Percentiles rank a stretch among this genome's conserved stretches.
These are phyloP conservation scores for Apostichopus japonicus DNA, from an alignment of 35 echinoderm and acorn worm genomes.

Conservation along the genomic window DNA sequence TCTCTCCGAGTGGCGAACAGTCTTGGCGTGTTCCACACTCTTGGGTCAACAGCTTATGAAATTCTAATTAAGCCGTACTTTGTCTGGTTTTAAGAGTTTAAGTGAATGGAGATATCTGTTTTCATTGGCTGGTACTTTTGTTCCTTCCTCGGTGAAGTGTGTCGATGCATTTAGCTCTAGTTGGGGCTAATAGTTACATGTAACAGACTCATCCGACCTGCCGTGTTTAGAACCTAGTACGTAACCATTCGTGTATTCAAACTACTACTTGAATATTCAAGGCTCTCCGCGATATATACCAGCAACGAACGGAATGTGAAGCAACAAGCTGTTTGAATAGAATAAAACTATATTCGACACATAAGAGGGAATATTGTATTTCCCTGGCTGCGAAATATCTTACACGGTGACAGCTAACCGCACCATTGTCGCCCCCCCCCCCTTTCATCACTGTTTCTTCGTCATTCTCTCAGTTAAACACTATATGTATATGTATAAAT, in stretches of 20 bases:
- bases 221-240: no score
- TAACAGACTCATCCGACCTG: neutral
- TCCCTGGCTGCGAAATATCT: no score
- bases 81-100: constrained; percentile 46
- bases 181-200: neutral
- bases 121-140: constrained; percentile 10
- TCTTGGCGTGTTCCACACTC: neutral
- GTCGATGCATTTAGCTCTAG: neutral
- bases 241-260: neutral
- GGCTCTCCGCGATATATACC: neutral
- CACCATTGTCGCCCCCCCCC: no score
- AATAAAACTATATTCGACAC: no score
- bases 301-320: neutral
- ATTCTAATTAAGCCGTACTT: constrained; percentile 47
- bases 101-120: constrained; percentile 35
- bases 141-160: neutral
- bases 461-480: no score
- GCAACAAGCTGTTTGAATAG: no score
- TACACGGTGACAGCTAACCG: no score
- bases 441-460: no score
- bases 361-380: no score
- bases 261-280: neutral
- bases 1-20: constrained; percentile 7
- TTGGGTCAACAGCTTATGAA: constrained; percentile 62
- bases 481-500: no score